A percentile compares a stretch with the other conserved stretches of the same genome.
These are phyloP conservation scores for Tupiocoris notatus DNA, from an alignment of 2,888 invertebrate species.

Conservation along the genomic window DNA sequence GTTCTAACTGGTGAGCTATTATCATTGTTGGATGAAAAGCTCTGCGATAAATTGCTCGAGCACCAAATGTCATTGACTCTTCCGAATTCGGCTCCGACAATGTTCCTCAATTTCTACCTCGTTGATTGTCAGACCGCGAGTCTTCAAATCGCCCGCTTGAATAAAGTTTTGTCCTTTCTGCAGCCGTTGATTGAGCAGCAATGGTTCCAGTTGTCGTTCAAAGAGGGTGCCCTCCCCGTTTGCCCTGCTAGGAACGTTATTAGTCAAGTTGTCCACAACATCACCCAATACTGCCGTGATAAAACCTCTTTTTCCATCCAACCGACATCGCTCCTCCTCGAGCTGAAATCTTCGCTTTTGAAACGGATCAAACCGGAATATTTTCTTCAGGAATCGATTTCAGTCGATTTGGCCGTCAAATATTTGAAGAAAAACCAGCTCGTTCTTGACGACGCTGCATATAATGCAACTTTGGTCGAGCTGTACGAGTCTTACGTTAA, in stretches of 20 bases:
- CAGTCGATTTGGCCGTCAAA: not conserved
- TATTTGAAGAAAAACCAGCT: not conserved
- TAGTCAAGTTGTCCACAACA: not conserved
- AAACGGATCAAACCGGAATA: not conserved
- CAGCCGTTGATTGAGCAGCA: not conserved
- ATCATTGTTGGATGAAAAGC: conserved; percentile 22
- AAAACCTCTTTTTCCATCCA: not conserved
- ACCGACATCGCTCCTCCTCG: not conserved
- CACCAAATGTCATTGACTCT: conserved; percentile 14
- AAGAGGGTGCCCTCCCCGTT: not conserved
- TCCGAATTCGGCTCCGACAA: not conserved
- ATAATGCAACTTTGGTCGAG: not conserved
- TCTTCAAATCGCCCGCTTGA: not conserved
- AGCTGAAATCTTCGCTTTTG: not conserved
- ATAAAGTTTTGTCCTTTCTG: not conserved
- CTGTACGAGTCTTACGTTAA: not conserved
- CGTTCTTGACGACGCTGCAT: not conserved
- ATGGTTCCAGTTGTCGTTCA: not conserved
- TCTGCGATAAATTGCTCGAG: conserved; percentile 39
- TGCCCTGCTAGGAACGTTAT: not conserved
- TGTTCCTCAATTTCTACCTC: not conserved
- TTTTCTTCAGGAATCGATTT: not conserved
- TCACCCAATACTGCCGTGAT: not conserved
- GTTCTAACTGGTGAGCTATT: conserved; percentile 25
- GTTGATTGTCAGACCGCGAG: not conserved